Base-by-base conservation (phyloP, 2,113 vertebrate species). In the Gymnarchus niloticus region DNA sequence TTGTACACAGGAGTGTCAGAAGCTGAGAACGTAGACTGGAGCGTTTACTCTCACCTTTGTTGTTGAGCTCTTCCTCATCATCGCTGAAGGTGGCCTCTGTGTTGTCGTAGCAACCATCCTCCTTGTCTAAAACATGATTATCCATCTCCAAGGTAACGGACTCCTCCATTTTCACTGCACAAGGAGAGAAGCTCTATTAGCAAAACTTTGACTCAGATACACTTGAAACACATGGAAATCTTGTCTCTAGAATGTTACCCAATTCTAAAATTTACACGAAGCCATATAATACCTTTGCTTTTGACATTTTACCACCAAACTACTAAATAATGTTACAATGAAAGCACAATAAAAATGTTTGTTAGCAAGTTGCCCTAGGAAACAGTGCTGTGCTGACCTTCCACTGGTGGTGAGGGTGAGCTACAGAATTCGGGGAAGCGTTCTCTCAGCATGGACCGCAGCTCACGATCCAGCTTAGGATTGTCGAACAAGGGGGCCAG, bases 361-460 rank as follows among this genome's bases (percentile, higher is more conserved):
- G 19, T 7, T 21, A 56, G 56, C 28, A 57, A 69, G 14, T 56
- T n/a, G n/a, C n/a, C n/a, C n/a, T n/a, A n/a, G n/a, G n/a, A n/a
- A n/a, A n/a, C n/a, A n/a, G 17, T 41, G 76, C 23, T 41, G 54
- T 12, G 52, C 61, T 73, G 76, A 94, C 97, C 97, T 96, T 99
- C 97, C 2, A 97, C 96, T 0, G 97, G 97, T 0, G 97, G 97
- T 0, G 97, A 99, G 1, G 98, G 98, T 0, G 97, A 97, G 83
- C 96, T 97, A 92, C 97, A 99, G 93, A 99, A 99, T 88, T 99
- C 98, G 0, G 98, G 98, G 90, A 99, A 99, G 33, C 98, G 96
- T 89, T 99, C 98, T 90, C 97, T 91, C 77, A 99, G 92, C 97
- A 99, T 99, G 0, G 98, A 96, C 0, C 98, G 95, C 23, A 99